Conservation (phyloP, 2,888 invertebrate species). For the Tromatobia lineatoria region DNA sequence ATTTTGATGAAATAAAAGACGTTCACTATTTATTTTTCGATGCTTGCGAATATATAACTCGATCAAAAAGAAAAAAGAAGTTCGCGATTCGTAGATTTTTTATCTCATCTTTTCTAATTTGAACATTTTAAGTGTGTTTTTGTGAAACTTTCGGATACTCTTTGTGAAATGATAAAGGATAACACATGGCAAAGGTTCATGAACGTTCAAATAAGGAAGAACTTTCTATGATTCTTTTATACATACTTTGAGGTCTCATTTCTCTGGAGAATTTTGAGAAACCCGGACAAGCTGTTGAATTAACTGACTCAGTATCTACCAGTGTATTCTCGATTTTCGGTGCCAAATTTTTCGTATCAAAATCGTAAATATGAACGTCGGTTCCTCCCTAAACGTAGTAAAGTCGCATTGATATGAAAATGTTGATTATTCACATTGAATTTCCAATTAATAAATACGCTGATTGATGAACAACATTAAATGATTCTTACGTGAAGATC, state of each 20-base stretch:
- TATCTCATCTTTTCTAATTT: too few species aligned
- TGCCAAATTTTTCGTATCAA: neutral
- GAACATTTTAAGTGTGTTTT: too few species aligned
- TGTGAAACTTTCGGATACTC: too few species aligned
- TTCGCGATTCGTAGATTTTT: too few species aligned
- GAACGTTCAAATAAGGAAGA: neutral
- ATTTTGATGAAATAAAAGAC: neutral
- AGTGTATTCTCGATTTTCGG: constrained; percentile 21
- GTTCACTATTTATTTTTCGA: too few species aligned
- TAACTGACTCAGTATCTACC: constrained; percentile 47
- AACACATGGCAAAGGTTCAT: neutral
- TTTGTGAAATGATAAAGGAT: too few species aligned
- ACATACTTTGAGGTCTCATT: constrained; percentile 81
- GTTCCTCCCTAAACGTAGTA: constrained; percentile 76
- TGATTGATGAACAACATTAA: constrained; percentile 72
- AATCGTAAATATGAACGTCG: constrained; percentile 66
- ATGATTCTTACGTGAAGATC: constrained; percentile 50
- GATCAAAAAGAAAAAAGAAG: too few species aligned
- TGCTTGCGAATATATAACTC: too few species aligned
- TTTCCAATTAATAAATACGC: neutral
- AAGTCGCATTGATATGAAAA: neutral
- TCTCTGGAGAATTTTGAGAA: constrained; percentile 83
- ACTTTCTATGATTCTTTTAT: neutral
- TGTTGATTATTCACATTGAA: neutral
- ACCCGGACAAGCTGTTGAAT: constrained; percentile 69